Evolutionary conservation across 2,797 vertebrate genomes (phyloP).

Genomic region (Bradypodion pumilum): DNA sequence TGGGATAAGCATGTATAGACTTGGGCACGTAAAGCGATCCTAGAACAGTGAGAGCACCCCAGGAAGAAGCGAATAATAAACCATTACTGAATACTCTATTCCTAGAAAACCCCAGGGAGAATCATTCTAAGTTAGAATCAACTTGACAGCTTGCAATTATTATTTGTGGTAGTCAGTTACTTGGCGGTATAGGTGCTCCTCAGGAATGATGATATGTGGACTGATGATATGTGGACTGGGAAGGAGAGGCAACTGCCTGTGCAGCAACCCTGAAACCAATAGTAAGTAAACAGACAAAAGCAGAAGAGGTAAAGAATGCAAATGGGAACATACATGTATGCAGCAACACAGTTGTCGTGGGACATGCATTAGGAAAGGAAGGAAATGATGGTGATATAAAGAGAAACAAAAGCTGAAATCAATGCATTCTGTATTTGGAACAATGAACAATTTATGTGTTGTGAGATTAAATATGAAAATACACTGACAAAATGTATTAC

Average conservation of each 20-base stretch:
- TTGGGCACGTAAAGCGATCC: too few species aligned
- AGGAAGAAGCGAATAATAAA: too few species aligned
- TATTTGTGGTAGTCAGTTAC: neutral
- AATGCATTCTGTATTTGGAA: neutral
- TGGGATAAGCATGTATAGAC: too few species aligned
- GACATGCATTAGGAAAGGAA: neutral
- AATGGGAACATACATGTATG: neutral
- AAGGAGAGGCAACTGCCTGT: too few species aligned
- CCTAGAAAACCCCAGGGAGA: too few species aligned
- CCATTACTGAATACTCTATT: too few species aligned
- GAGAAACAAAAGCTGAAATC: neutral
- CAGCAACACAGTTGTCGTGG: neutral
- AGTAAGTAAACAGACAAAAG: too few species aligned
- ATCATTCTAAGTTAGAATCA: too few species aligned
- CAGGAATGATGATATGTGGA: neutral
- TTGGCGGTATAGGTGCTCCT: neutral
- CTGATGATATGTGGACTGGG: neutral
- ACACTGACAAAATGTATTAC: neutral
- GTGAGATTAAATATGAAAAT: neutral
- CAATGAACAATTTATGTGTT: neutral
- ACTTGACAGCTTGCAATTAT: too few species aligned
- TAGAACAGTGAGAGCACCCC: too few species aligned
- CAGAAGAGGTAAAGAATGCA: neutral
- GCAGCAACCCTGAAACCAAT: neutral
- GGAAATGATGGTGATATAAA: neutral